Evolutionary conservation across 92 coral and sea anemone species (phyloP).

Genomic region (Phenganax marumi): DNA sequence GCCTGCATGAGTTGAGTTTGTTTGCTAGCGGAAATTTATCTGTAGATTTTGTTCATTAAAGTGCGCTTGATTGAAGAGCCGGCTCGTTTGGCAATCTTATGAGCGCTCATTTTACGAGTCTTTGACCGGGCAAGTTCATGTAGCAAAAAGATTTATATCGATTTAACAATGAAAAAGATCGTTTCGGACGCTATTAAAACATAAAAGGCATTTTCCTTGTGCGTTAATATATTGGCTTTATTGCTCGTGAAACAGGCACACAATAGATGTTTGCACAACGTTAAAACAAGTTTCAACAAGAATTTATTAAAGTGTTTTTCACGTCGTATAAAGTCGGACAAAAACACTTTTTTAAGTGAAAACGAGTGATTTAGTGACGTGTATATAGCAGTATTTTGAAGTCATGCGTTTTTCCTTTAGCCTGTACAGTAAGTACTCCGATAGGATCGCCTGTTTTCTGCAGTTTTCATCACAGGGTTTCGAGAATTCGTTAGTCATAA

Average conservation of each 20-base stretch:
- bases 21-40: constrained; percentile 25
- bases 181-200: background rate
- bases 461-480: too few species aligned
- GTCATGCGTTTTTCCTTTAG: too few species aligned
- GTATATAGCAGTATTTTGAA: too few species aligned
- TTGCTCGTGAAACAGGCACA: background rate
- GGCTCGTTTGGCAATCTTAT: constrained; percentile 7
- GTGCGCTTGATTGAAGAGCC: constrained; percentile 16
- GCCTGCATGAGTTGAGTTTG: background rate
- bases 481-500: too few species aligned
- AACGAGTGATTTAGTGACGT: background rate
- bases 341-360: background rate
- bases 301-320: constrained; percentile 2
- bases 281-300: constrained; percentile 31
- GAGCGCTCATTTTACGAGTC: background rate
- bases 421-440: too few species aligned
- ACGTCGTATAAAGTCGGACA: background rate
- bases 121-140: background rate
- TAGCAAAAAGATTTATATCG: too few species aligned
- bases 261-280: constrained; percentile 15
- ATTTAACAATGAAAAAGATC: background rate
- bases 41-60: constrained; percentile 20
- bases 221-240: background rate
- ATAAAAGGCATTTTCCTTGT: background rate
- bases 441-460: too few species aligned